A percentile compares a stretch with the other conserved stretches of the same genome.
Evolutionary conservation across 2,888 invertebrate species (phyloP).

Genomic region (Megaustenia siamemsis): DNA sequence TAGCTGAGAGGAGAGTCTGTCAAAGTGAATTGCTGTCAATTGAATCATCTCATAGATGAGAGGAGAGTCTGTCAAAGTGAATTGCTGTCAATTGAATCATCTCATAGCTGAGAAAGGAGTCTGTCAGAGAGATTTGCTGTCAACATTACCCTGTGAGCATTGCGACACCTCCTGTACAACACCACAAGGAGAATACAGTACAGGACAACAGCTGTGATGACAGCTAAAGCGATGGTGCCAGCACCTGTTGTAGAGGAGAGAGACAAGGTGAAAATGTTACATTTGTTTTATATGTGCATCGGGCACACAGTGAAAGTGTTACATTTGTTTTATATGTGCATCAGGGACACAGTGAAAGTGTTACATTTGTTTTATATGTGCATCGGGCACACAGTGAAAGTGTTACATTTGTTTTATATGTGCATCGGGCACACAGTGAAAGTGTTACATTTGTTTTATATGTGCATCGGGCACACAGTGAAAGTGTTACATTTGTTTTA

Average conservation of each 20-base stretch:
- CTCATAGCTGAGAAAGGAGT: no score
- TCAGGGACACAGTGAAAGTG: neutral
- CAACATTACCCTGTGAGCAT: slow-evolving; percentile 40
- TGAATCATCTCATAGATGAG: no score
- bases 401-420: no score
- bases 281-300: neutral
- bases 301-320: neutral
- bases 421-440: no score
- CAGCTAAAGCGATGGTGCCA: slow-evolving; percentile 21
- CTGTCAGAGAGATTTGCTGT: no score
- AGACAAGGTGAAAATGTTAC: neutral
- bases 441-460: no score
- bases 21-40: no score
- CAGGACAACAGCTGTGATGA: slow-evolving; percentile 17
- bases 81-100: no score
- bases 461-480: no score
- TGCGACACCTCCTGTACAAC: slow-evolving; percentile 34
- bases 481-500: no score
- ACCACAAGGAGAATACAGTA: slow-evolving; percentile 33
- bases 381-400: neutral
- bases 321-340: neutral
- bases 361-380: neutral
- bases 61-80: no score
- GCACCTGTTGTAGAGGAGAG: slow-evolving; percentile 17
- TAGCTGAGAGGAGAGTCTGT: no score